Evolutionary conservation across 2,888 invertebrate species (phyloP), one percentile per base, ranked within the genome.

Genomic region (Gymnoscelis rufifasciata): DNA sequence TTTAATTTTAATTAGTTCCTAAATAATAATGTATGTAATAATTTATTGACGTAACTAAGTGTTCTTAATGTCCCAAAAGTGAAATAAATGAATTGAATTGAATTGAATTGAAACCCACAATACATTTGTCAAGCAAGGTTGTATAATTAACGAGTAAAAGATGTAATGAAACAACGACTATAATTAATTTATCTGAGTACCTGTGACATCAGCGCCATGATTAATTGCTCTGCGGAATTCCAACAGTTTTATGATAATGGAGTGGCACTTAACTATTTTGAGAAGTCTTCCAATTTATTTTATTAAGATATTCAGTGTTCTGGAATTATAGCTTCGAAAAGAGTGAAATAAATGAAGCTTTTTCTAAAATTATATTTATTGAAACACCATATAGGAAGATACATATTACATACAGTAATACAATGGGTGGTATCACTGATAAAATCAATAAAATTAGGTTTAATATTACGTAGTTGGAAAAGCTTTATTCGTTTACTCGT

Each of bases 151-250:
- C 61, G 61, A 54, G 49, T 56, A n/a, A 2, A 19, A 47, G 31
- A n/a, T 15, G 10, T 4, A 33, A 52, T 43, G 51, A 54, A 64
- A 68, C 68, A 63, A 64, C 62, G 60, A 62, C 59, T 56, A 59
- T 60, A 62, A 71, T 66, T 66, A 71, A 69, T 71, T 59, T 59
- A 55, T 57, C 64, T 48, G 60, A 60, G 54, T 47, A 54, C 49
- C 47, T 53, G 54, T 50, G 52, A 54, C 54, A 56, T 46, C 54
- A 47, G 44, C 37, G 11, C 12, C 44, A 30, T 56, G 58, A 62
- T 62, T 57, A 57, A 62, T 60, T 57, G 52, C 55, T 51, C 43
- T 39, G 55, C 54, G 57, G 53, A 60, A 62, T 59, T 53, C 46
- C 48, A 48, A 43, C 54, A 54, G 54, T 66, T 60, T 57, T 57